Evolutionary conservation across 1,140 invertebrate genomes (phyloP).

Genomic region (Probaryconus sp.): DNA sequence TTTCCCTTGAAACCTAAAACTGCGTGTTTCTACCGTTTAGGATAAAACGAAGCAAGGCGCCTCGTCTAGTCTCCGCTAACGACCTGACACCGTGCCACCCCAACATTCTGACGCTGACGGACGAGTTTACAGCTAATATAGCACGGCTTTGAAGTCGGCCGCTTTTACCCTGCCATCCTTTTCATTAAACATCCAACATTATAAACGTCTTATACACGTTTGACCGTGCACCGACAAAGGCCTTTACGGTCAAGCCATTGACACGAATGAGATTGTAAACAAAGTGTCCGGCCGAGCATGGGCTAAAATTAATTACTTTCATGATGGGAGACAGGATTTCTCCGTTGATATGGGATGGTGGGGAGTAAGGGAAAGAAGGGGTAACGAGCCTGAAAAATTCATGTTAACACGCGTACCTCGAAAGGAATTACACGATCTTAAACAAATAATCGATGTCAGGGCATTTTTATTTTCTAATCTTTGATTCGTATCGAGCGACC

Average conservation of each 20-base stretch:
- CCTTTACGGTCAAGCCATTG: slow-evolving; percentile 60
- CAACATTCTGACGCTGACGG: slow-evolving; percentile 76
- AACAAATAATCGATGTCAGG: too few relatives aligned
- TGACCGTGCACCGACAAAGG: slow-evolving; percentile 59
- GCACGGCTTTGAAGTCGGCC: slow-evolving; percentile 73
- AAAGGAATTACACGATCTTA: too few relatives aligned
- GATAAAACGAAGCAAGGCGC: slow-evolving; percentile 65
- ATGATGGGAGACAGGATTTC: slow-evolving; percentile 23
- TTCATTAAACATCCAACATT: slow-evolving; percentile 50
- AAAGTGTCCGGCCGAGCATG: slow-evolving; percentile 50
- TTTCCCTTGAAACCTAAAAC: slow-evolving; percentile 55
- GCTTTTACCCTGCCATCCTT: slow-evolving; percentile 53
- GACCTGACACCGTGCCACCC: slow-evolving; percentile 71
- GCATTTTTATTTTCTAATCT: too few relatives aligned
- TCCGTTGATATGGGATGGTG: not conserved
- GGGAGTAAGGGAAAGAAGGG: not conserved
- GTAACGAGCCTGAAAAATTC: slow-evolving; percentile 16
- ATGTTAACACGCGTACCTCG: slow-evolving; percentile 18
- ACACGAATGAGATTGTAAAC: slow-evolving; percentile 63
- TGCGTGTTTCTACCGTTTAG: slow-evolving; percentile 61
- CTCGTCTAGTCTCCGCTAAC: slow-evolving; percentile 70
- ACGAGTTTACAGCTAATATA: slow-evolving; percentile 77
- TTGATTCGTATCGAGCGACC: too few relatives aligned
- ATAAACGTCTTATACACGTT: slow-evolving; percentile 36
- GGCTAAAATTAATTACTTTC: slow-evolving; percentile 55